Conservation (phyloP, 2,888 invertebrate species). For the Patella pellucida region DNA sequence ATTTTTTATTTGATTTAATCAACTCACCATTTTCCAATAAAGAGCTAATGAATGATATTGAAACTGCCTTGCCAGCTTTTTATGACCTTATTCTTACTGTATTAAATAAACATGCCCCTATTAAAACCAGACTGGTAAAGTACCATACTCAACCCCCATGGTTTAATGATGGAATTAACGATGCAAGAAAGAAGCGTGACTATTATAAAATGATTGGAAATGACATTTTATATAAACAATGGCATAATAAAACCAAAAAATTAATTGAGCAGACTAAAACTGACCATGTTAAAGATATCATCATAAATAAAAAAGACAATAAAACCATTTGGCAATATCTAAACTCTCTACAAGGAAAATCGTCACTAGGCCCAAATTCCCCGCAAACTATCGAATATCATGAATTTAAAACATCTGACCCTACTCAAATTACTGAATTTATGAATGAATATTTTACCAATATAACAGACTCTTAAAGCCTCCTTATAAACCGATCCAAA, state of each 20-base stretch:
- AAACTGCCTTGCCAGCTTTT: background rate
- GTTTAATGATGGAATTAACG: background rate
- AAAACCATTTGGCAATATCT: too few species aligned
- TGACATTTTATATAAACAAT: background rate
- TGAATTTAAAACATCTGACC: background rate
- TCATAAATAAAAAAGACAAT: too few species aligned
- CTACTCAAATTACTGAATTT: background rate
- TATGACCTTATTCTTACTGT: background rate
- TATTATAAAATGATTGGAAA: background rate
- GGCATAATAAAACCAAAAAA: background rate
- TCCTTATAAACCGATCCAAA: background rate
- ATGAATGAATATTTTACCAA: background rate
- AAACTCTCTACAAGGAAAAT: too few species aligned
- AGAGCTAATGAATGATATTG: conserved; percentile 1
- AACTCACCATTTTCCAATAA: background rate
- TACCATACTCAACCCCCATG: background rate
- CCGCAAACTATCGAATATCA: background rate
- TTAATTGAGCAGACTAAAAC: conserved; percentile 1
- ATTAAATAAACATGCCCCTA: conserved; percentile 1
- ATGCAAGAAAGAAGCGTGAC: background rate
- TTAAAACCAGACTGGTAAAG: background rate
- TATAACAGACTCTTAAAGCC: background rate
- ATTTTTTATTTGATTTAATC: too few species aligned
- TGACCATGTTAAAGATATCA: too few species aligned
- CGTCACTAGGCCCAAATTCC: background rate